A percentile compares a stretch with the other conserved stretches of the same genome.
Evolutionary conservation across 1,140 invertebrate species (phyloP).

Genomic region (Drosophila teissieri): DNA sequence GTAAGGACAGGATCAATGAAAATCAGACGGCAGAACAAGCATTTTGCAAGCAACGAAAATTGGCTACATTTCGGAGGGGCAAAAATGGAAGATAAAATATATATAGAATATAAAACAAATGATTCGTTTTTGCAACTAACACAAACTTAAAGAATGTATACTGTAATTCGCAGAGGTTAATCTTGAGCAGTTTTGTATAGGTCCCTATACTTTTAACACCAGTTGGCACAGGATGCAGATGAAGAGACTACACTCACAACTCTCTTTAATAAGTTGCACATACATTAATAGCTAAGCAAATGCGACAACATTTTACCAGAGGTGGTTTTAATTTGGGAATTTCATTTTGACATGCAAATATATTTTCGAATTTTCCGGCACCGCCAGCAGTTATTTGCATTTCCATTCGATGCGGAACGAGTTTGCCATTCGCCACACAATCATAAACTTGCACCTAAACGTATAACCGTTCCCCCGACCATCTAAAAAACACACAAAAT

Average conservation of each 20-base stretch:
- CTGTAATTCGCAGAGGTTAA: too few relatives aligned
- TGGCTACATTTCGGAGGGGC: too few relatives aligned
- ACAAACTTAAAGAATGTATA: too few relatives aligned
- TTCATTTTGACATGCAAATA: conserved; percentile 13
- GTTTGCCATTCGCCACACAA: not conserved
- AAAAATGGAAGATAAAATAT: too few relatives aligned
- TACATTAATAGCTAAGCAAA: not conserved
- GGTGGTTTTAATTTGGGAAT: conserved; percentile 8
- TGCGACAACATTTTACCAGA: not conserved
- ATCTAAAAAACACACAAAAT: conserved; percentile 35
- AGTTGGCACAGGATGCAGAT: not conserved
- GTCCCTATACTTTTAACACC: too few relatives aligned
- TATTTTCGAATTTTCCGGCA: conserved; percentile 2
- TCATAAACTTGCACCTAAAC: conserved; percentile 5
- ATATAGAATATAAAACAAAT: too few relatives aligned
- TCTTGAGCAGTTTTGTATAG: too few relatives aligned
- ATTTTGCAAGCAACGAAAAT: not conserved
- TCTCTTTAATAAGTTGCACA: not conserved
- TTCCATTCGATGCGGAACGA: not conserved
- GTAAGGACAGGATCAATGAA: not conserved
- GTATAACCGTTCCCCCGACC: not conserved
- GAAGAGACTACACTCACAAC: not conserved
- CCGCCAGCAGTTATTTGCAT: conserved; percentile 14
- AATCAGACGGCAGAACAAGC: not conserved
- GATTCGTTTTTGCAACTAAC: too few relatives aligned